A percentile compares a stretch with the other conserved stretches of the same genome.
Conservation (phyloP, 2,797 vertebrate species). For the Eospalax fontanierii region DNA sequence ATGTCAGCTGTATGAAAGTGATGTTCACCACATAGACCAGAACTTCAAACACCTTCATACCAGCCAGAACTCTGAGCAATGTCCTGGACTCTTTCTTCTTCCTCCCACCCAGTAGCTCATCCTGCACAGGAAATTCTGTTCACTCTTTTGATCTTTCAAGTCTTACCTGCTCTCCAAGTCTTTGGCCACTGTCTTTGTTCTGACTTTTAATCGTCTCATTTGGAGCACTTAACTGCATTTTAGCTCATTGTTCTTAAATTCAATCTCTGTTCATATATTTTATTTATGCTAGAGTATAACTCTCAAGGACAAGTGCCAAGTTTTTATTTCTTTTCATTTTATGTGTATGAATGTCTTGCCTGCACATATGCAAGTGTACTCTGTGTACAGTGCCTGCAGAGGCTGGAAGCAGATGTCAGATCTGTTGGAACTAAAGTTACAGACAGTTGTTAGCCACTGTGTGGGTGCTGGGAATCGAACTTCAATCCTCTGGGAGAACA, state of each 20-base stretch:
- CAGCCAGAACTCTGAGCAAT: background rate
- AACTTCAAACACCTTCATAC: background rate
- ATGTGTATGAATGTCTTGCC: no score
- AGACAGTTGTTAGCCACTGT: no score
- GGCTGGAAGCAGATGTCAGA: no score
- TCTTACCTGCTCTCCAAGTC: background rate
- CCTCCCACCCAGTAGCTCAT: background rate
- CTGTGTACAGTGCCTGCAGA: no score
- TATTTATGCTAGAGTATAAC: background rate
- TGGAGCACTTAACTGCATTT: background rate
- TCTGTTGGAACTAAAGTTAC: no score
- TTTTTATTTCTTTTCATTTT: background rate
- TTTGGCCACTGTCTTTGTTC: background rate
- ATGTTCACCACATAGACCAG: background rate
- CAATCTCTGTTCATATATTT: background rate
- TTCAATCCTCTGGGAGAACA: no score
- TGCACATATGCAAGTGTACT: no score
- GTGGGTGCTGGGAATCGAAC: no score
- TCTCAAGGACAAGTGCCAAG: background rate
- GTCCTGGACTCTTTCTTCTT: background rate
- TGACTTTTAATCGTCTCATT: background rate
- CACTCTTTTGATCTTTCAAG: background rate
- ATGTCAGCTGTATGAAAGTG: background rate
- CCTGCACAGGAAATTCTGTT: background rate
- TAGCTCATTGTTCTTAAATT: background rate